Conservation (phyloP, 2,888 invertebrate genomes). For the Cinara cedri region DNA sequence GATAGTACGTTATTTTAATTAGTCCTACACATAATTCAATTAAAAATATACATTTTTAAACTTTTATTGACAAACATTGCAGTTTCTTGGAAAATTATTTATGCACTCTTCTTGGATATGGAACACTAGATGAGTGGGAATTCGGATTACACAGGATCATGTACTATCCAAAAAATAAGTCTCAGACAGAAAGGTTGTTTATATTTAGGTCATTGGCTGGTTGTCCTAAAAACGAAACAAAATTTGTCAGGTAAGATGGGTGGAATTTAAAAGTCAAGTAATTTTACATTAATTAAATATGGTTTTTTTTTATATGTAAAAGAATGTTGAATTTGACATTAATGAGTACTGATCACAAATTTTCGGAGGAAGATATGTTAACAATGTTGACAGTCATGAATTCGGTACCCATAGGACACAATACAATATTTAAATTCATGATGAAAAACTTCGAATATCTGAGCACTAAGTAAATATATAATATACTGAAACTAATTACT, state of each 20-base stretch:
- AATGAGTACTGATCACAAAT: conserved; percentile 48
- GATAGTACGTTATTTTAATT: conserved; percentile 42
- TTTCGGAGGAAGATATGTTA: conserved; percentile 51
- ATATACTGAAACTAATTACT: not conserved
- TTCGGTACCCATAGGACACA: conserved; percentile 40
- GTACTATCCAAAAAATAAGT: conserved; percentile 74
- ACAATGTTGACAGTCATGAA: conserved; percentile 54
- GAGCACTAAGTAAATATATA: conserved; percentile 48
- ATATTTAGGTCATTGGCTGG: conserved; percentile 79
- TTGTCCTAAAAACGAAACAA: conserved; percentile 75
- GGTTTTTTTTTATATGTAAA: conserved; percentile 2
- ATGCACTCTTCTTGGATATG: conserved; percentile 84
- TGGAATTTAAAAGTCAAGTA: too few species aligned
- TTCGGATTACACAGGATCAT: conserved; percentile 79
- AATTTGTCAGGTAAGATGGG: conserved; percentile 67
- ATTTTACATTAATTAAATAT: not conserved
- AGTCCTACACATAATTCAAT: conserved; percentile 3
- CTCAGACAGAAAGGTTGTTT: conserved; percentile 78
- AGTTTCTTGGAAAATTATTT: conserved; percentile 78
- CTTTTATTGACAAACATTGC: not conserved
- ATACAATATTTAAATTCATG: conserved; percentile 53
- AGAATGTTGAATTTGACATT: conserved; percentile 54
- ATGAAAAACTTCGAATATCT: conserved; percentile 51
- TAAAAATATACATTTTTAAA: not conserved
- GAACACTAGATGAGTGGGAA: conserved; percentile 79